phyloP scores from a whole-genome alignment of 2,113 vertebrate genomes.

The Chaetorhynchus papuensis region DNA sequence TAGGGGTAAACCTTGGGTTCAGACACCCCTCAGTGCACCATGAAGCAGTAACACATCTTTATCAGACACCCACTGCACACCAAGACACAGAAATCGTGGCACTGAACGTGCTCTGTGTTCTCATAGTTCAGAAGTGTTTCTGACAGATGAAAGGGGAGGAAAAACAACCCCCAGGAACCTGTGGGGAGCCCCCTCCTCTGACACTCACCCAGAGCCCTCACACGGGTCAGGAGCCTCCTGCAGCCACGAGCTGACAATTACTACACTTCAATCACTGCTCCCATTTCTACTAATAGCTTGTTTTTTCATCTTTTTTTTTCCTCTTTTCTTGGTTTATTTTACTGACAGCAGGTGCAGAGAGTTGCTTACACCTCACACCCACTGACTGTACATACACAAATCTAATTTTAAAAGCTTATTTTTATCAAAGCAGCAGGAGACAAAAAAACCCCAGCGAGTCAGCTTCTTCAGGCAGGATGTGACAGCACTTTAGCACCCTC shows the following conservation, averaged over 20 bases:
- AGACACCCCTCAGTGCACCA: neutral
- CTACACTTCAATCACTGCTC: neutral
- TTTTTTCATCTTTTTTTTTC: neutral
- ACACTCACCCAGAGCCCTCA: neutral
- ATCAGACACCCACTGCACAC: neutral
- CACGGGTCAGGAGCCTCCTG: too few relatives aligned
- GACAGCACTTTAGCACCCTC: neutral
- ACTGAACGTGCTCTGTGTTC: accelerated
- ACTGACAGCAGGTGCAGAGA: neutral
- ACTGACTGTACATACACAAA: neutral
- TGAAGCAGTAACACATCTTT: neutral
- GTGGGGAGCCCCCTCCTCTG: neutral
- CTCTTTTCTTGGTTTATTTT: neutral
- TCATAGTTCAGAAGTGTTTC: neutral
- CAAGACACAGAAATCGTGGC: accelerated
- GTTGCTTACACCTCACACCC: neutral
- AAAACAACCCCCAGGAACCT: neutral
- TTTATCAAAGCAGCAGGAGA: neutral
- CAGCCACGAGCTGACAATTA: neutral
- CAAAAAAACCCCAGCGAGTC: neutral
- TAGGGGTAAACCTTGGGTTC: neutral
- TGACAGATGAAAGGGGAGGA: neutral
- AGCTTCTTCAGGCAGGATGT: neutral
- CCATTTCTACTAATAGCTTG: neutral
- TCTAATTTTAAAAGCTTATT: slow-evolving; percentile 45